Conservation (phyloP, 2,797 vertebrate species). For the Microcaecilia unicolor region DNA sequence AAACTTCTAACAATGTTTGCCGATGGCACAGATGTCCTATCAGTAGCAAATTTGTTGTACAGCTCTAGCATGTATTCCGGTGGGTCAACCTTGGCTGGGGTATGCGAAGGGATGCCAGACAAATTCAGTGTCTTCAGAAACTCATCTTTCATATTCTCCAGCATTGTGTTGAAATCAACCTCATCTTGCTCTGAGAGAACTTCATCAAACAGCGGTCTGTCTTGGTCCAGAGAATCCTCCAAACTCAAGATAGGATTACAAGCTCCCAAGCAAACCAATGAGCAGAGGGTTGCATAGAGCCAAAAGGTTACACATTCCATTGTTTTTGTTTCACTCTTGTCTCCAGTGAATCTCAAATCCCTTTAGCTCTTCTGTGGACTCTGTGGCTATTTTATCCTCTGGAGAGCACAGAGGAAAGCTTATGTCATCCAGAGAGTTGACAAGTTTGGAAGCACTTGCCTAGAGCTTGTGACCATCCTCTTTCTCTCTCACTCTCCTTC, state of each 20-base stretch:
- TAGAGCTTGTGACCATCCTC: conserved; percentile 41
- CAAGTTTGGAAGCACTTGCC: conserved; percentile 63
- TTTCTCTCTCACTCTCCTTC: conserved; percentile 41
- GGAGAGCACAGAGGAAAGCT: conserved; percentile 38
- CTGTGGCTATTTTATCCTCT: conserved; percentile 52
- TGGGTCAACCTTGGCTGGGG: conserved; percentile 67
- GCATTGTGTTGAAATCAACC: conserved; percentile 69
- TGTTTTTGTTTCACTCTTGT: conserved; percentile 27
- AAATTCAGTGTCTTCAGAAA: conserved; percentile 84
- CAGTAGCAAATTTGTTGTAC: conserved; percentile 90
- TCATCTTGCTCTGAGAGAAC: conserved; percentile 74
- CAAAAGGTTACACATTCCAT: conserved; percentile 62
- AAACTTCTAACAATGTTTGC: conserved; percentile 96
- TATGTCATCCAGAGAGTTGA: conserved; percentile 60
- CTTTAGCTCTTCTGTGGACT: conserved; percentile 35
- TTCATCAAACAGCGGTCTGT: conserved; percentile 72
- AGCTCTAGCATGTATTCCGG: conserved; percentile 97
- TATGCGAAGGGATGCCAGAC: conserved; percentile 61
- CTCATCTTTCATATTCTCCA: conserved; percentile 81
- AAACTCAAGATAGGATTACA: conserved; percentile 74
- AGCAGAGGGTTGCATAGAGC: conserved; percentile 51
- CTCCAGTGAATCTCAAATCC: conserved; percentile 24
- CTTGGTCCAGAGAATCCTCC: conserved; percentile 64
- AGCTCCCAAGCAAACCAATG: conserved; percentile 46
- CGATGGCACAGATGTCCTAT: conserved; percentile 80